Percentiles rank a stretch among this genome's conserved stretches.
Conservation (phyloP, 2,797 vertebrate genomes). For the Tamandua tetradactyla region DNA sequence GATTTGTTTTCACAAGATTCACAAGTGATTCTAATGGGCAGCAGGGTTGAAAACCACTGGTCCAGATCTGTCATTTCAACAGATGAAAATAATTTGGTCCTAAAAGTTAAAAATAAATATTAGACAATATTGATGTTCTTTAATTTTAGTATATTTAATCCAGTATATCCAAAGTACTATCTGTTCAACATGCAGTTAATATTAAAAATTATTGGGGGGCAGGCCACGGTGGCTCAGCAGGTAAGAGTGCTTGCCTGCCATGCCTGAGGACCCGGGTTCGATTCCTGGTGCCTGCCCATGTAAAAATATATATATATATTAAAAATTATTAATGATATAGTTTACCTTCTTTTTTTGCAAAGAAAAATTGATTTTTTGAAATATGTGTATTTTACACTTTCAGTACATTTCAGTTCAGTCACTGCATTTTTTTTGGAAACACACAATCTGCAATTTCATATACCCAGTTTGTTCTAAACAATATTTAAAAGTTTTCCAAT, state of each 20-base stretch:
- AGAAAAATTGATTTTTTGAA: conserved; percentile 15
- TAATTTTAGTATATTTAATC: background rate
- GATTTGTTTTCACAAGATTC: background rate
- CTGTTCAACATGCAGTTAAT: background rate
- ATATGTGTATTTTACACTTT: background rate
- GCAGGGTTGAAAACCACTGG: background rate
- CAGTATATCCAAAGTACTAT: background rate
- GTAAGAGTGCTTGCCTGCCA: too few relatives aligned
- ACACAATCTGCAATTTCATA: background rate
- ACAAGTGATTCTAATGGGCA: too few relatives aligned
- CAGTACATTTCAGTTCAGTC: background rate
- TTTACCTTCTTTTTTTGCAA: too few relatives aligned
- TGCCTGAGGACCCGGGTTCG: too few relatives aligned
- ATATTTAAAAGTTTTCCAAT: background rate
- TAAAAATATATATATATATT: too few relatives aligned
- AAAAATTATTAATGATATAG: conserved; percentile 9
- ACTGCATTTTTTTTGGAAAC: background rate
- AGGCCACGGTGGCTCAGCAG: too few relatives aligned
- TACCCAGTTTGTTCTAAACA: background rate
- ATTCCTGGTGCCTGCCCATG: too few relatives aligned
- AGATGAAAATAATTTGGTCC: background rate
- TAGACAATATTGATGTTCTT: background rate
- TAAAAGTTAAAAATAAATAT: background rate
- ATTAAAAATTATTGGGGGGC: conserved; percentile 26
- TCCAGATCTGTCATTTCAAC: background rate